A percentile compares a stretch with the other conserved stretches of the same genome.
phyloP scores from a whole-genome alignment of 2,113 vertebrate genomes.

The Antechinus stuartii region DNA sequence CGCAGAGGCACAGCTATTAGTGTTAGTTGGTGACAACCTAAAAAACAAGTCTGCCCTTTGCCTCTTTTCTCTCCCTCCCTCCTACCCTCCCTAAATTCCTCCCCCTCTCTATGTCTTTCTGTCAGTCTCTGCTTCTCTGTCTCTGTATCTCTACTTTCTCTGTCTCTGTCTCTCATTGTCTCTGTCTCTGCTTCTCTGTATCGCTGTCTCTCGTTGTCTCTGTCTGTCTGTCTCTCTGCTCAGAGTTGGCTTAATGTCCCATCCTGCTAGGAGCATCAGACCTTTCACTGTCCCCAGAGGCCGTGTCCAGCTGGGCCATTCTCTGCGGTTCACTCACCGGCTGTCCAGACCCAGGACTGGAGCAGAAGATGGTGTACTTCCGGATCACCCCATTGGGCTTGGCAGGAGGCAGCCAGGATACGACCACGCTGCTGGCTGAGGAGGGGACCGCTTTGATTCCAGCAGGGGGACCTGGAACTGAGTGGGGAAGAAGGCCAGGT shows the following conservation, averaged over 20 bases:
- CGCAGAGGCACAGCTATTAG: background rate
- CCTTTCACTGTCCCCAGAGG: background rate
- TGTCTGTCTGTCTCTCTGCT: constrained; percentile 28
- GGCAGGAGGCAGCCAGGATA: constrained; percentile 96
- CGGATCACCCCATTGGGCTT: constrained; percentile 98
- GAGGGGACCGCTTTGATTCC: constrained; percentile 98
- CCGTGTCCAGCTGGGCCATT: background rate
- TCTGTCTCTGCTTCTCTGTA: too few relatives aligned
- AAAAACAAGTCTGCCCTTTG: too few relatives aligned
- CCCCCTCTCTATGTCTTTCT: too few relatives aligned
- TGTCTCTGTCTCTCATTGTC: too few relatives aligned
- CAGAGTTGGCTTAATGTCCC: constrained; percentile 73
- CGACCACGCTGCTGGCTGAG: constrained; percentile 95
- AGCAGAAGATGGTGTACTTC: constrained; percentile 99
- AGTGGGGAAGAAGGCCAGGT: constrained; percentile 47
- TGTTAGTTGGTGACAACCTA: background rate
- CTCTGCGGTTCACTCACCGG: constrained; percentile 87
- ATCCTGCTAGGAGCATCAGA: constrained; percentile 1
- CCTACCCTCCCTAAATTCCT: background rate
- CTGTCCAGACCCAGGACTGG: constrained; percentile 96
- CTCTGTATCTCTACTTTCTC: too few relatives aligned
- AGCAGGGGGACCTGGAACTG: constrained; percentile 95
- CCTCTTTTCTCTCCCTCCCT: constrained; percentile 61
- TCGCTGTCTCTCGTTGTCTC: too few relatives aligned
- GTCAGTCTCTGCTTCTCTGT: background rate